A percentile compares a stretch with the other conserved stretches of the same genome.
Evolutionary conservation across 2,797 vertebrate genomes (phyloP).

Genomic region (Capromys pilorides): DNA sequence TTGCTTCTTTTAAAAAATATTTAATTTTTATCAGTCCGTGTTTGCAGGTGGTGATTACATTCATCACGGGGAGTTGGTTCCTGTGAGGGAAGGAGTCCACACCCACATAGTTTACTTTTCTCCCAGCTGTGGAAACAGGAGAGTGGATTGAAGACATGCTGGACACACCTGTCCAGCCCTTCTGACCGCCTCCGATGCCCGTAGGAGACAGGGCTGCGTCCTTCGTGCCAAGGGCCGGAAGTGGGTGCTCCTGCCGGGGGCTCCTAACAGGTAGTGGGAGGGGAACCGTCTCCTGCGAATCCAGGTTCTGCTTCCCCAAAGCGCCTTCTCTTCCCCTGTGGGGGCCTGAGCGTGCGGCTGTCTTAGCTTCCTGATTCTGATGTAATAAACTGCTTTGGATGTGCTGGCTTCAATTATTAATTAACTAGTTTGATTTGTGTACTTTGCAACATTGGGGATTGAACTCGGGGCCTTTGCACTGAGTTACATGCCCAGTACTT

Average conservation of each 20-base stretch:
- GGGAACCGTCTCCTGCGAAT: neutral
- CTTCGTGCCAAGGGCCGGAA: neutral
- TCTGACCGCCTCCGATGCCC: neutral
- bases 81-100: neutral
- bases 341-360: neutral
- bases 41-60: neutral
- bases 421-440: neutral
- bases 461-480: neutral
- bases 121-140: neutral
- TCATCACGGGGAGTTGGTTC: neutral
- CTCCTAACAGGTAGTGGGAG: neutral
- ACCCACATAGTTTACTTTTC: neutral
- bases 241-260: neutral
- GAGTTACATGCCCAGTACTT: neutral
- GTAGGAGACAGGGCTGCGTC: neutral
- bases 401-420: neutral
- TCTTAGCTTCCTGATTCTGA: neutral
- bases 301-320: neutral
- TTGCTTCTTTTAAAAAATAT: neutral
- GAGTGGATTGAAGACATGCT: neutral
- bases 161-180: neutral
- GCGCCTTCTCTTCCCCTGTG: neutral
- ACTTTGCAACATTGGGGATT: neutral
- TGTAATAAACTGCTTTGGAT: neutral
- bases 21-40: neutral